Conservation (phyloP, 2,797 vertebrate genomes). For the Smutsia gigantea region DNA sequence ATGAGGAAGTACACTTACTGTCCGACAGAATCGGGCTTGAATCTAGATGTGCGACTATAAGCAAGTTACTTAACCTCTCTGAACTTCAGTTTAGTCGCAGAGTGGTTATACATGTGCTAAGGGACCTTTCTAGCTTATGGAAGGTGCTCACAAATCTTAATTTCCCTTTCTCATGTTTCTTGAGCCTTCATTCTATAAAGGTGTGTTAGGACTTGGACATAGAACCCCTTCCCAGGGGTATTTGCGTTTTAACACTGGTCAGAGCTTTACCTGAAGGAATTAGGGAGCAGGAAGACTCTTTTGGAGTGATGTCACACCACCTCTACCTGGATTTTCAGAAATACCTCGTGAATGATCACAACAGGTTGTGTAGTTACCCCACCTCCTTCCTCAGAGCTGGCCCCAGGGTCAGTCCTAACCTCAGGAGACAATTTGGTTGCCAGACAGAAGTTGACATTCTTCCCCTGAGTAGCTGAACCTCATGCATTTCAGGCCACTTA, state of each 20-base stretch:
- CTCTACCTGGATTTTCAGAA: conserved; percentile 44
- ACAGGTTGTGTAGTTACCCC: neutral
- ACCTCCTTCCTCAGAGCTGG: neutral
- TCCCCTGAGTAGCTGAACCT: neutral
- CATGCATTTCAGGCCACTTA: neutral
- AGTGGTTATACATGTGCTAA: neutral
- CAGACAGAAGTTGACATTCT: neutral
- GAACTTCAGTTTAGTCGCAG: neutral
- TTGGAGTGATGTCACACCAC: neutral
- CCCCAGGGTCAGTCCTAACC: neutral
- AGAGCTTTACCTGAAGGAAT: neutral
- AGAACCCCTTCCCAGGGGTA: neutral
- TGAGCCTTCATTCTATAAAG: neutral
- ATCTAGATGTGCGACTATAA: neutral
- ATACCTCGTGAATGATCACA: neutral
- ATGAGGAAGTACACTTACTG: too few relatives aligned
- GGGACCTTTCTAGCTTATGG: neutral
- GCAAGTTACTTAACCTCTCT: neutral
- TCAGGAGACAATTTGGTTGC: neutral
- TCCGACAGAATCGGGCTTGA: neutral
- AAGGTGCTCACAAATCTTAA: neutral
- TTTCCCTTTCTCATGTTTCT: neutral
- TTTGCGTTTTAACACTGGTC: neutral
- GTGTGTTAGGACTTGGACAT: neutral
- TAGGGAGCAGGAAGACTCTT: conserved; percentile 23